phyloP scores from a whole-genome alignment of 2,797 vertebrate genomes.

The Zenarchopterus dispar region DNA sequence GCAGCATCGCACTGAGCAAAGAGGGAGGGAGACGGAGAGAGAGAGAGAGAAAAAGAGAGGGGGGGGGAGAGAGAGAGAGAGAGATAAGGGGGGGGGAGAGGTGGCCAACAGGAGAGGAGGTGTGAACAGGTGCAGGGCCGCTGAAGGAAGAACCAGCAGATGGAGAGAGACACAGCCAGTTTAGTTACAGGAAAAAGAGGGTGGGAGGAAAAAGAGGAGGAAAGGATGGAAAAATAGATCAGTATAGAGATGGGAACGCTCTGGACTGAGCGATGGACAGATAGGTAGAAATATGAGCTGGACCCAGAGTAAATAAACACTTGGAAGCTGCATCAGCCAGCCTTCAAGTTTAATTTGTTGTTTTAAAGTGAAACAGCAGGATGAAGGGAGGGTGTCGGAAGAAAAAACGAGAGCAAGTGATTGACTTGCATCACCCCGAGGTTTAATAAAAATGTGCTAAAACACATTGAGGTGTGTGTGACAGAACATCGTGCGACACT shows the following conservation, averaged over 20 bases:
- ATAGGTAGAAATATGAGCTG: slow-evolving; percentile 48
- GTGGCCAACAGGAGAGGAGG: slow-evolving; percentile 99
- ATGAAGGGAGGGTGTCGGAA: slow-evolving; percentile 43
- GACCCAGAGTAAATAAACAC: slow-evolving; percentile 86
- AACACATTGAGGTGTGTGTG: slow-evolving; percentile 73
- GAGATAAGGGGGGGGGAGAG: slow-evolving; percentile 59
- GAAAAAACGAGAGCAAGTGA: slow-evolving; percentile 53
- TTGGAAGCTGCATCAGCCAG: slow-evolving; percentile 55
- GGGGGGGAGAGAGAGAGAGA: slow-evolving; percentile 53
- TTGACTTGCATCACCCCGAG: slow-evolving; percentile 65
- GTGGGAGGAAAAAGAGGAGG: slow-evolving; percentile 75
- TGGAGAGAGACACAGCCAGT: slow-evolving; percentile 99
- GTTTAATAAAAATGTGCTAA: slow-evolving; percentile 75
- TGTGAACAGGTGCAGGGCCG: slow-evolving; percentile 99
- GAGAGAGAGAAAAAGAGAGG: slow-evolving; percentile 1
- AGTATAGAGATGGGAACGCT: slow-evolving; percentile 88
- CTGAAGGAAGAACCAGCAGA: slow-evolving; percentile 99
- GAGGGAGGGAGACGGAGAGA: slow-evolving; percentile 49
- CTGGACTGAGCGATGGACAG: slow-evolving; percentile 59
- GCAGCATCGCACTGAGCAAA: slow-evolving; percentile 83
- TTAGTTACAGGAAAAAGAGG: slow-evolving; percentile 99
- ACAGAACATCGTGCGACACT: slow-evolving; percentile 42
- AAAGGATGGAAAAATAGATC: slow-evolving; percentile 88
- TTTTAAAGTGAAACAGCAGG: slow-evolving; percentile 37
- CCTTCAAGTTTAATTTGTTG: slow-evolving; percentile 60